These are phyloP conservation scores for Sylvia atricapilla DNA, from an alignment of 2,113 vertebrate genomes.

Conservation along the genomic window DNA sequence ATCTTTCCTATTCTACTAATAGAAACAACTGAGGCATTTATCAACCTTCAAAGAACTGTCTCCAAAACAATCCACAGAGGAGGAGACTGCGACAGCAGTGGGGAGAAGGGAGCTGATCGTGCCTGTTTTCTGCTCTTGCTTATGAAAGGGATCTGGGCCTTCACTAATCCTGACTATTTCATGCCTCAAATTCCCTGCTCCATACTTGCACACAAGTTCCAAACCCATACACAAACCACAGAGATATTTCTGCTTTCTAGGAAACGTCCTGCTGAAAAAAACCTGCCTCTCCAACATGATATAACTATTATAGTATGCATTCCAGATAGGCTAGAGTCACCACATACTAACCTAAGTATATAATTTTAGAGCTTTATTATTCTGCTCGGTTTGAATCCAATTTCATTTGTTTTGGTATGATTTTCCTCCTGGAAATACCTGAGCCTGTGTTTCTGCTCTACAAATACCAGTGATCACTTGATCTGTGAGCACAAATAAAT, in stretches of 20 bases:
- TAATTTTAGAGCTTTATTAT: conserved; percentile 39
- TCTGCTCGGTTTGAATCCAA: conserved; percentile 46
- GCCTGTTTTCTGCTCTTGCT: background rate
- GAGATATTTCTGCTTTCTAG: conserved; percentile 45
- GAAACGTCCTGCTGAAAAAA: conserved; percentile 13
- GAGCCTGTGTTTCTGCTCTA: conserved; percentile 3
- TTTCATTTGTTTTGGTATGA: conserved; percentile 35
- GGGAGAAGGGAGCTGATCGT: background rate
- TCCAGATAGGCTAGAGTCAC: conserved; percentile 52
- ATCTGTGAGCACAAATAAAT: conserved; percentile 46
- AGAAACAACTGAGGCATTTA: conserved; percentile 17
- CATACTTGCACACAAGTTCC: conserved; percentile 33
- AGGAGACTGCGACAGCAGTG: background rate
- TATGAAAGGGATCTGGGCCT: background rate
- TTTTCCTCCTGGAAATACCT: conserved; percentile 61
- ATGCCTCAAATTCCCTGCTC: conserved; percentile 56
- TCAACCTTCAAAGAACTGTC: background rate
- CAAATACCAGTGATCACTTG: conserved; percentile 12
- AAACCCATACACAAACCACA: conserved; percentile 55
- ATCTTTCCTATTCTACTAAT: background rate
- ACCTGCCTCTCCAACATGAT: conserved; percentile 22
- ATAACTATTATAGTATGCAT: conserved; percentile 23
- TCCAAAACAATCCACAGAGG: background rate
- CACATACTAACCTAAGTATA: conserved; percentile 23
- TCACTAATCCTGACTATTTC: conserved; percentile 46